A percentile compares a stretch with the other conserved stretches of the same genome.
Conservation (phyloP, 2,888 invertebrate genomes). For the Troides oblongomaculatus region DNA sequence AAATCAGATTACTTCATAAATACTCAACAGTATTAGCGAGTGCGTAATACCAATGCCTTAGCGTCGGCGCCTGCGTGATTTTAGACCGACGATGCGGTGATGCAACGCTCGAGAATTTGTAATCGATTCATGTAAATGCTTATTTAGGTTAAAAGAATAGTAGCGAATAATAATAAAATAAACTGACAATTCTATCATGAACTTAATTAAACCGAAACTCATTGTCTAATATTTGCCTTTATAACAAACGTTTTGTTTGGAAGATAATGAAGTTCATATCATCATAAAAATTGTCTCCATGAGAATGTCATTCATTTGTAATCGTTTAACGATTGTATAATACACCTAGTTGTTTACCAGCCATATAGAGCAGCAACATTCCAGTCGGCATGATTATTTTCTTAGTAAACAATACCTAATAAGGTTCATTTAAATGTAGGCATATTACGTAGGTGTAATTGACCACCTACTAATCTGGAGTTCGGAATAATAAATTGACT, state of each 20-base stretch:
- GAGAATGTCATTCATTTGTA: neutral
- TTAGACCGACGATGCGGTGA: constrained; percentile 14
- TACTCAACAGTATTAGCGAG: constrained; percentile 4
- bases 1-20: constrained; percentile 24
- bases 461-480: constrained; percentile 14
- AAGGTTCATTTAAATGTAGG: constrained; percentile 14
- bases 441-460: constrained; percentile 20
- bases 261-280: neutral
- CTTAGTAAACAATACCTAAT: constrained; percentile 24
- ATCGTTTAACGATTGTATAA: constrained; percentile 9
- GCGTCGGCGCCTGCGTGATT: constrained; percentile 16
- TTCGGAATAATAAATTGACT: constrained; percentile 7
- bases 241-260: no score
- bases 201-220: no score
- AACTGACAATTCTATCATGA: neutral
- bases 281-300: neutral
- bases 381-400: constrained; percentile 9
- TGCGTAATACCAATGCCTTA: constrained; percentile 20
- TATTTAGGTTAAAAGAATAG: neutral
- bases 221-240: no score
- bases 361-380: constrained; percentile 22
- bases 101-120: constrained; percentile 19
- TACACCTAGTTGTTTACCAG: constrained; percentile 7
- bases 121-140: neutral
- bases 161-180: neutral